Conservation (phyloP, 2,888 invertebrate genomes). For the Epistrophella euchroma region DNA sequence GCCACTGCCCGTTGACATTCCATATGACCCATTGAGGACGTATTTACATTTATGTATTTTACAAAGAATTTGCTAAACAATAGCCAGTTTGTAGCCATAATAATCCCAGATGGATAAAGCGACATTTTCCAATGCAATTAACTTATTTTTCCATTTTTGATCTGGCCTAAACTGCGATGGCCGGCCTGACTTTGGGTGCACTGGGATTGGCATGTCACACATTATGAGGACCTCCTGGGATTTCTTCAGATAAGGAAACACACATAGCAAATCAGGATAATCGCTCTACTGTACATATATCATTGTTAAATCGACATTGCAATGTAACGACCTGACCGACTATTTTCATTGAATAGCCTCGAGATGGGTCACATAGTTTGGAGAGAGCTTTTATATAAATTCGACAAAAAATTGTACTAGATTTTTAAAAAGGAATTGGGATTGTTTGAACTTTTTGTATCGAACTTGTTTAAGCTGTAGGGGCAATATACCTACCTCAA, state of each 20-base stretch:
- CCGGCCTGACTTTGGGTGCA: background rate
- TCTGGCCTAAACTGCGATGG: conserved; percentile 25
- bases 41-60: background rate
- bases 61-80: conserved; percentile 38
- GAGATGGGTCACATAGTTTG: conserved; percentile 28
- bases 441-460: conserved; percentile 1
- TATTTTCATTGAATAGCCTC: conserved; percentile 12
- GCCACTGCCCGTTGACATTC: conserved; percentile 20
- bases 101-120: conserved; percentile 57
- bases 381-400: conserved; percentile 8
- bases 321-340: conserved; percentile 1
- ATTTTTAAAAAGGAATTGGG: conserved; percentile 1
- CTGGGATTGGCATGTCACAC: background rate
- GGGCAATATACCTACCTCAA: background rate
- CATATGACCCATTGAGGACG: conserved; percentile 22
- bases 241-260: conserved; percentile 22
- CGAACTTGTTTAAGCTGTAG: background rate
- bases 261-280: conserved; percentile 69
- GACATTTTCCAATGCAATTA: conserved; percentile 69
- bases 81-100: conserved; percentile 34
- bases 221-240: conserved; percentile 51
- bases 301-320: conserved; percentile 25
- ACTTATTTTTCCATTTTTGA: conserved; percentile 61
- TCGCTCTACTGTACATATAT: conserved; percentile 22
- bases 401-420: conserved; percentile 38